These are phyloP conservation scores for Arenaria interpres DNA, from an alignment of 2,113 vertebrate species.

Conservation along the genomic window DNA sequence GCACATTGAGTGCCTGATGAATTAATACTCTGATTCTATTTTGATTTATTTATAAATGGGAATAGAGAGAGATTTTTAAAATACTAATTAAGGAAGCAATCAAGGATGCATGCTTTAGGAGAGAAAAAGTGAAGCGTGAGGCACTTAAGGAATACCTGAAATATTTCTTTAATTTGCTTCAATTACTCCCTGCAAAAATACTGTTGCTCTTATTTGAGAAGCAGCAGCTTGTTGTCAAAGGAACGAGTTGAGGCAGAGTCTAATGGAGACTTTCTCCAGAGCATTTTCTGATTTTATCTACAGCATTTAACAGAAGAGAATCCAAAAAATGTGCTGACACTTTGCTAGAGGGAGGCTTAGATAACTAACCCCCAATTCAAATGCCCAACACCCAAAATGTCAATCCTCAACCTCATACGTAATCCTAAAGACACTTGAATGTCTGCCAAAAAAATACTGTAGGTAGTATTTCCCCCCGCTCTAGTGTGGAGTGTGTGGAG, in stretches of 20 bases:
- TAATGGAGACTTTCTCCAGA: background rate
- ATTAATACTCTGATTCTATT: constrained; percentile 19
- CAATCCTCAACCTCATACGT: background rate
- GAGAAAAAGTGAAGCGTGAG: constrained; percentile 1
- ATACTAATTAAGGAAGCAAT: constrained; percentile 60
- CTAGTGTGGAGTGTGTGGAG: background rate
- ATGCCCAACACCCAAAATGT: background rate
- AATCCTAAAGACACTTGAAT: background rate
- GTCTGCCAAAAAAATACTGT: background rate
- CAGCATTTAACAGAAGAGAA: background rate
- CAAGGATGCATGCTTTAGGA: constrained; percentile 17
- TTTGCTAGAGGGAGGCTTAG: background rate
- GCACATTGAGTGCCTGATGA: background rate
- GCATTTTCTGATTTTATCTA: background rate
- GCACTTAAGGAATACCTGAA: constrained; percentile 17
- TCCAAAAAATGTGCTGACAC: background rate
- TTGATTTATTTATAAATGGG: constrained; percentile 41
- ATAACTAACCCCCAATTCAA: background rate
- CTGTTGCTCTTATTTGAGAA: background rate
- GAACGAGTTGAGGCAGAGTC: background rate
- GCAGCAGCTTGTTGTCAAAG: background rate
- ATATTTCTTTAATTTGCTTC: constrained; percentile 31
- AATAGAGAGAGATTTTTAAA: background rate
- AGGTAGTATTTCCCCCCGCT: background rate
- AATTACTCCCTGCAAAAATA: background rate